These are phyloP conservation scores for Trimorus sp. DNA, from an alignment of 2,888 invertebrate genomes.

Conservation along the genomic window DNA sequence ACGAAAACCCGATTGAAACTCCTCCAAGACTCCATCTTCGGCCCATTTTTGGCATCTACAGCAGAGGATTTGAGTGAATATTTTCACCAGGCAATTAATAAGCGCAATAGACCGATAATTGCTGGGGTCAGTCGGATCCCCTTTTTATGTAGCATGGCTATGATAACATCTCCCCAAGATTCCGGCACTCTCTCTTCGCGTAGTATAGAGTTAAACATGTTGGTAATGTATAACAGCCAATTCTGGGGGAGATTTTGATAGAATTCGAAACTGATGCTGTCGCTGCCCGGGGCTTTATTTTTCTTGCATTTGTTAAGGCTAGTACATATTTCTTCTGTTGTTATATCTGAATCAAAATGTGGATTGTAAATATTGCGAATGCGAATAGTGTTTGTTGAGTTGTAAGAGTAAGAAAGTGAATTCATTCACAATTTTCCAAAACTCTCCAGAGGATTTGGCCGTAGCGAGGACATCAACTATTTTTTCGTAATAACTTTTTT, in stretches of 20 bases:
- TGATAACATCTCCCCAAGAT: conserved; percentile 8
- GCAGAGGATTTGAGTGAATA: conserved; percentile 10
- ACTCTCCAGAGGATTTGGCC: background rate
- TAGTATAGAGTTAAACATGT: conserved; percentile 7
- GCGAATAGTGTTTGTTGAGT: background rate
- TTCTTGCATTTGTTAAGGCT: conserved; percentile 15
- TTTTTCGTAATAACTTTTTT: background rate
- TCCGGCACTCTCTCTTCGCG: conserved; percentile 6
- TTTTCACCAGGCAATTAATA: conserved; percentile 2
- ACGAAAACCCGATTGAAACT: conserved; percentile 7
- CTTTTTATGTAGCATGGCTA: conserved; percentile 15
- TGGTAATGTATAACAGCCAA: conserved; percentile 1
- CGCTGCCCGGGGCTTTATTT: conserved; percentile 14
- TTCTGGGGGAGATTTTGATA: background rate
- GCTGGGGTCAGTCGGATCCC: conserved; percentile 1
- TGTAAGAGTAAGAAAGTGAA: background rate
- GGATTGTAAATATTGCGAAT: background rate
- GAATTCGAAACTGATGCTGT: conserved; percentile 1
- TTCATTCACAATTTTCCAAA: background rate
- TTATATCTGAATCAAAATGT: background rate
- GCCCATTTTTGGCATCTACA: background rate
- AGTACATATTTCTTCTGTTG: background rate
- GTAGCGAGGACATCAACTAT: background rate
- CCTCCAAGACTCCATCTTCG: conserved; percentile 1
- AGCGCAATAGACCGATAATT: conserved; percentile 18